phyloP scores from a whole-genome alignment of 1,140 invertebrate genomes.

The Pogonomyrmex californicus region DNA sequence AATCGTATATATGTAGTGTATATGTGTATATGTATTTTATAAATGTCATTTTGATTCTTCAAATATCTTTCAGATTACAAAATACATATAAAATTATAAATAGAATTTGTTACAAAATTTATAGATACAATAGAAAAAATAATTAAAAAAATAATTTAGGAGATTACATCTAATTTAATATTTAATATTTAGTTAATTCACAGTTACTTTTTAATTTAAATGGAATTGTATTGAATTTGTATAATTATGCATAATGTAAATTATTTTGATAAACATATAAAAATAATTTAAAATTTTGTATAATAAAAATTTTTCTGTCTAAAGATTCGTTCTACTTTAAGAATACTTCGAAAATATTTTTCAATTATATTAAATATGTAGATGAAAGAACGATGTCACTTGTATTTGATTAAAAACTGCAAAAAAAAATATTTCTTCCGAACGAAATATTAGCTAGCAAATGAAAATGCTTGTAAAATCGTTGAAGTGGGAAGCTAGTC shows the following conservation, averaged over 20 bases:
- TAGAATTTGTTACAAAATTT: background rate
- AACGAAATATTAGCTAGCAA: background rate
- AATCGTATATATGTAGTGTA: background rate
- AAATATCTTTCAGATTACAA: background rate
- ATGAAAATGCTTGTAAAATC: background rate
- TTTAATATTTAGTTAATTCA: background rate
- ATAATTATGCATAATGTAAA: background rate
- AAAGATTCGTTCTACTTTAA: no score
- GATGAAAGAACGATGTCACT: background rate
- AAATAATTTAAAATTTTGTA: background rate
- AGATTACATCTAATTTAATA: background rate
- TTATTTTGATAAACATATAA: background rate
- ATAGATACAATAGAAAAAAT: background rate
- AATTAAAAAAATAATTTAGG: background rate
- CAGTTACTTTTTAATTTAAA: background rate
- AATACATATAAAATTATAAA: no score
- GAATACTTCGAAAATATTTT: background rate
- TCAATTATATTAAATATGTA: background rate
- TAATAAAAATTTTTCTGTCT: no score
- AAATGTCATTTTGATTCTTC: background rate
- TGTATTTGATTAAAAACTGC: constrained; percentile 21
- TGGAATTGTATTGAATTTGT: background rate
- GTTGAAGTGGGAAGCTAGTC: background rate
- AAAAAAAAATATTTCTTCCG: constrained; percentile 9
- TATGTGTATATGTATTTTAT: background rate